Evolutionary conservation across 2,888 invertebrate genomes (phyloP).

Genomic region (Tanytarsus gracilentus): DNA sequence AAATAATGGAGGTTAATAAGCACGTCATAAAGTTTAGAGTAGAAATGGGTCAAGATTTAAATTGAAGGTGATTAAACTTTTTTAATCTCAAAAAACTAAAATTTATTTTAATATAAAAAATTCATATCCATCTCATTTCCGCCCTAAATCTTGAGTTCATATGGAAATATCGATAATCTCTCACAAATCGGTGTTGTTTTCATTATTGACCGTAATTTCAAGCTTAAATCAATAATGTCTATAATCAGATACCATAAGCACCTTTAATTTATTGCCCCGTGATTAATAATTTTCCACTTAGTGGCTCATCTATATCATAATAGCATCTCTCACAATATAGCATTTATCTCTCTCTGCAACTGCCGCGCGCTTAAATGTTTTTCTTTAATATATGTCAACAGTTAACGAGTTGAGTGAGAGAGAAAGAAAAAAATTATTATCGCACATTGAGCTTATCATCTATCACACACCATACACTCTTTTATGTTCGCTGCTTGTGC

Average conservation of each 20-base stretch:
- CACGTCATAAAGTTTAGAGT: too few relatives aligned
- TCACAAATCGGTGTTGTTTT: neutral
- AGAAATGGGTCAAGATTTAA: too few relatives aligned
- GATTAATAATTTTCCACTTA: slow-evolving; percentile 16
- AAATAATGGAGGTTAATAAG: too few relatives aligned
- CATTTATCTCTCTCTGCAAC: neutral
- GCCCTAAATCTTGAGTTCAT: too few relatives aligned
- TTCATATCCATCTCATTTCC: too few relatives aligned
- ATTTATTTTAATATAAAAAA: too few relatives aligned
- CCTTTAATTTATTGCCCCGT: neutral
- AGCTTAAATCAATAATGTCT: neutral
- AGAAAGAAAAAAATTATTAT: slow-evolving; percentile 14
- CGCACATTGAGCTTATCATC: slow-evolving; percentile 12
- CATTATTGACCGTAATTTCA: neutral
- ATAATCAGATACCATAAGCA: neutral
- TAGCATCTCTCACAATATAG: neutral
- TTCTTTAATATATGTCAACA: slow-evolving; percentile 15
- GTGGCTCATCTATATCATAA: neutral
- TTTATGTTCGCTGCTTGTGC: too few relatives aligned
- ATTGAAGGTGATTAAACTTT: too few relatives aligned
- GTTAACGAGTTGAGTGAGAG: too few relatives aligned
- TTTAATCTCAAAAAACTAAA: too few relatives aligned
- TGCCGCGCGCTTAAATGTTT: neutral
- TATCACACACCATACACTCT: too few relatives aligned
- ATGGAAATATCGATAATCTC: neutral